phyloP scores from a whole-genome alignment of 1,140 invertebrate genomes.

The Trichoplusia ni region DNA sequence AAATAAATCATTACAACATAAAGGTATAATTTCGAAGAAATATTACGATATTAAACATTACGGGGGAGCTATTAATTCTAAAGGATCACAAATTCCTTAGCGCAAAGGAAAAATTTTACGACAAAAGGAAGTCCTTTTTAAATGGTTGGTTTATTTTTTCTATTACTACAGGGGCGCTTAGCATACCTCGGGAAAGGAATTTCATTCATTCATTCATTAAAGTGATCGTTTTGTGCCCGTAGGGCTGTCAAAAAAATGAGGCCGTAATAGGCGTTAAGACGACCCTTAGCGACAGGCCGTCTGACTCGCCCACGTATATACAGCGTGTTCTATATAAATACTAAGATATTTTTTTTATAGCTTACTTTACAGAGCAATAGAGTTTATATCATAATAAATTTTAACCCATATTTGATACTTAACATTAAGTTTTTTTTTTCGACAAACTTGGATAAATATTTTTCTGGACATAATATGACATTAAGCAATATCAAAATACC shows the following conservation, averaged over 20 bases:
- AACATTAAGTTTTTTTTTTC: too few species aligned
- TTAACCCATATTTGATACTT: too few species aligned
- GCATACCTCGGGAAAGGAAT: conserved; percentile 57
- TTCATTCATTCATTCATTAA: conserved; percentile 74
- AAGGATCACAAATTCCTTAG: conserved; percentile 32
- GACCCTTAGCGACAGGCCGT: conserved; percentile 69
- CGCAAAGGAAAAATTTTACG: conserved; percentile 52
- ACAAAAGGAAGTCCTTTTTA: conserved; percentile 64
- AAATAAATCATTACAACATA: neutral
- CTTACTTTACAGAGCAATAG: too few species aligned
- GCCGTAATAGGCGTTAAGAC: conserved; percentile 47
- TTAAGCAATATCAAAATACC: too few species aligned
- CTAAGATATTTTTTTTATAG: too few species aligned
- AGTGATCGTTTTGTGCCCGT: conserved; percentile 56
- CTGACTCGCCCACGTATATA: conserved; percentile 54
- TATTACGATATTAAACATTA: conserved; percentile 13
- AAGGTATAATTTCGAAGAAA: conserved; percentile 1
- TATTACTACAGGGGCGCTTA: conserved; percentile 61
- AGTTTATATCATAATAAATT: too few species aligned
- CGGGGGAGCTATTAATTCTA: neutral
- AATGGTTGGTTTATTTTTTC: conserved; percentile 56
- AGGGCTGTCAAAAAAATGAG: conserved; percentile 56
- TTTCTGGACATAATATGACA: too few species aligned
- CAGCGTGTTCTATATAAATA: conserved; percentile 36
- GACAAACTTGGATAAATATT: too few species aligned